Evolutionary conservation across 2,888 invertebrate genomes (phyloP).

Genomic region (Cataglyphis altisquamis): DNA sequence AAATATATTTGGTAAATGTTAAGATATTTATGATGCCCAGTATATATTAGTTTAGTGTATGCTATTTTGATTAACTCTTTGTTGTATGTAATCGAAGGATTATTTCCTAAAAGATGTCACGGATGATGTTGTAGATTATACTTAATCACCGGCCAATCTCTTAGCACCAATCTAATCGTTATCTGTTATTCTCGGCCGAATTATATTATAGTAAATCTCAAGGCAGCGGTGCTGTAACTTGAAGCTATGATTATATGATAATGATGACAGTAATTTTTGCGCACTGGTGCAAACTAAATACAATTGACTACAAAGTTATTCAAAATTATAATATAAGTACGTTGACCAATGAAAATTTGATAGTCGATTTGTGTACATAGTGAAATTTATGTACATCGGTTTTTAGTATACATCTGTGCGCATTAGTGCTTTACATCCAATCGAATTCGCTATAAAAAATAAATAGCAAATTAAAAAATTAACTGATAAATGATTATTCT

Average conservation of each 20-base stretch:
- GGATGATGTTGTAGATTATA: constrained; percentile 21
- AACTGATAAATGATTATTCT: constrained; percentile 4
- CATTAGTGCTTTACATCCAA: neutral
- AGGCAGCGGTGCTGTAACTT: constrained; percentile 3
- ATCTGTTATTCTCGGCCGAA: constrained; percentile 17
- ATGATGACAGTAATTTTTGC: neutral
- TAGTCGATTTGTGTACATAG: neutral
- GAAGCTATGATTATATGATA: neutral
- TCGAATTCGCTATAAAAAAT: constrained; percentile 12
- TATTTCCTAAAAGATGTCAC: constrained; percentile 12
- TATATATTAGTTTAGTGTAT: neutral
- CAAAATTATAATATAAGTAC: neutral
- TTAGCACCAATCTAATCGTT: constrained; percentile 11
- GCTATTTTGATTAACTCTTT: constrained; percentile 36
- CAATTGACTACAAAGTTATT: constrained; percentile 13
- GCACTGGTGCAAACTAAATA: constrained; percentile 11
- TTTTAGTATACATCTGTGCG: constrained; percentile 4
- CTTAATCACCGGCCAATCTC: neutral
- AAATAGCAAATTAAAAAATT: constrained; percentile 17
- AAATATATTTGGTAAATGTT: constrained; percentile 16
- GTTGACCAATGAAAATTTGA: neutral
- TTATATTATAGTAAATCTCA: constrained; percentile 26
- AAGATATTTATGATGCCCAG: constrained; percentile 13
- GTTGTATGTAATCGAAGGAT: constrained; percentile 25
- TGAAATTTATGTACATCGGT: neutral